Evolutionary conservation across 1,140 invertebrate species (phyloP).

Genomic region (Drosophila seguyi): DNA sequence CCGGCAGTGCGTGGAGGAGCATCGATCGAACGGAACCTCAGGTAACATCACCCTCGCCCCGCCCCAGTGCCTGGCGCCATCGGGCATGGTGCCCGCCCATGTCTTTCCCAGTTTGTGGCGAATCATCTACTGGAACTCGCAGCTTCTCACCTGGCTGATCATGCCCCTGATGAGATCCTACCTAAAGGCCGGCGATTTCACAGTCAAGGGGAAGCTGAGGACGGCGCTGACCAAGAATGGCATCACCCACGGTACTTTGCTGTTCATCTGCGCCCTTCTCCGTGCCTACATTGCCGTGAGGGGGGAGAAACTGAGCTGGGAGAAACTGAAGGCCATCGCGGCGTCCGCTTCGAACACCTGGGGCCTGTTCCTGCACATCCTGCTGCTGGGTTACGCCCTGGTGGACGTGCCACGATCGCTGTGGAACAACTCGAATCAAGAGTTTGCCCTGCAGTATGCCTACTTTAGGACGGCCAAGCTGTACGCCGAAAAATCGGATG

Average conservation of each 20-base stretch:
- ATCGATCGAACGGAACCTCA: constrained; percentile 45
- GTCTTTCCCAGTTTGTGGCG: constrained; percentile 97
- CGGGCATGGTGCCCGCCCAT: constrained; percentile 93
- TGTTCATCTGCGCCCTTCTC: constrained; percentile 97
- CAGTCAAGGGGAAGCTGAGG: constrained; percentile 96
- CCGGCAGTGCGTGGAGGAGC: constrained; percentile 89
- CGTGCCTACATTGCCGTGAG: constrained; percentile 97
- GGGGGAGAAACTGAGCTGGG: constrained; percentile 95
- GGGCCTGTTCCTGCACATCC: constrained; percentile 97
- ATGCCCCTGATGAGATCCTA: constrained; percentile 99
- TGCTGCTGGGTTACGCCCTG: constrained; percentile 98
- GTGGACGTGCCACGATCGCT: constrained; percentile 97
- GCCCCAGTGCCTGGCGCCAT: constrained; percentile 90
- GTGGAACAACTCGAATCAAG: constrained; percentile 93
- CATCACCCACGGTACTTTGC: constrained; percentile 99
- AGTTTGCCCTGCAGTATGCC: constrained; percentile 93
- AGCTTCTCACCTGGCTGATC: constrained; percentile 98
- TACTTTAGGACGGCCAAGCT: constrained; percentile 99
- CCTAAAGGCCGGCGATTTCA: constrained; percentile 99
- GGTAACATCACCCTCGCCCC: background rate
- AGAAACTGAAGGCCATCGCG: constrained; percentile 97
- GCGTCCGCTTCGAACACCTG: constrained; percentile 99
- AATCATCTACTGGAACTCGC: constrained; percentile 99
- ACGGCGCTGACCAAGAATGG: constrained; percentile 98
- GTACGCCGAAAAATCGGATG: constrained; percentile 97